Percentiles rank a stretch among this genome's conserved stretches.
Conservation (phyloP, 2,797 vertebrate species). For the Lutjanus campechanus region DNA sequence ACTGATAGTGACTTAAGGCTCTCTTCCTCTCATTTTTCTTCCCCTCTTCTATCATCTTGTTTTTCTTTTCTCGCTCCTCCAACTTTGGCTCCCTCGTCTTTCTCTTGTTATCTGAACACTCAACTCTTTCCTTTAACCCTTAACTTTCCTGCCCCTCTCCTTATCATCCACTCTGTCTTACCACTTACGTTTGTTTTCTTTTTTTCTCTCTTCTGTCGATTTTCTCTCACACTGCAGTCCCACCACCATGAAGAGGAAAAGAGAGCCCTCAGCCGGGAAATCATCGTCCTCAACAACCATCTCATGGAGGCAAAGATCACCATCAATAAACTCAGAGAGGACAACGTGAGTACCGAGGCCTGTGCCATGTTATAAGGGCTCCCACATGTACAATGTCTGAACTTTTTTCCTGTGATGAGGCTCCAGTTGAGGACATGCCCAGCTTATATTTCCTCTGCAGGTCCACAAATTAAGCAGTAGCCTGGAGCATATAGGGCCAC, state of each 20-base stretch:
- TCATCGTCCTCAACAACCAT: constrained; percentile 96
- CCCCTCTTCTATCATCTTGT: constrained; percentile 54
- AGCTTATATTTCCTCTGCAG: constrained; percentile 26
- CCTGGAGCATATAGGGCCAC: neutral
- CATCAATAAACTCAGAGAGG: constrained; percentile 95
- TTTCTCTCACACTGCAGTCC: constrained; percentile 81
- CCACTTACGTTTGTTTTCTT: constrained; percentile 8
- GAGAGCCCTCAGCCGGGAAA: constrained; percentile 93
- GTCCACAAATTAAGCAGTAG: constrained; percentile 26
- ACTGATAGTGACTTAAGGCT: constrained; percentile 66
- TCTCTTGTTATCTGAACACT: constrained; percentile 50
- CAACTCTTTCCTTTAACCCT: constrained; percentile 38
- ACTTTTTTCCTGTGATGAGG: constrained; percentile 3
- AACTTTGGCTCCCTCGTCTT: constrained; percentile 50
- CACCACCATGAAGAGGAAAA: constrained; percentile 97
- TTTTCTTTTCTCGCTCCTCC: constrained; percentile 48
- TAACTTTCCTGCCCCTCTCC: constrained; percentile 15
- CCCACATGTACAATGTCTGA: neutral
- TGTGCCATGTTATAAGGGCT: neutral
- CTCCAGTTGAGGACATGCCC: neutral
- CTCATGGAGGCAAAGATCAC: constrained; percentile 97
- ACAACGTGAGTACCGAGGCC: constrained; percentile 91
- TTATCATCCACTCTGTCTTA: constrained; percentile 24
- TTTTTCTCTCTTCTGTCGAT: neutral
- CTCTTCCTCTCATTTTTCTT: constrained; percentile 62